A percentile compares a stretch with the other conserved stretches of the same genome.
Evolutionary conservation across 2,797 vertebrate species (phyloP).

Genomic region (Anabas testudineus): DNA sequence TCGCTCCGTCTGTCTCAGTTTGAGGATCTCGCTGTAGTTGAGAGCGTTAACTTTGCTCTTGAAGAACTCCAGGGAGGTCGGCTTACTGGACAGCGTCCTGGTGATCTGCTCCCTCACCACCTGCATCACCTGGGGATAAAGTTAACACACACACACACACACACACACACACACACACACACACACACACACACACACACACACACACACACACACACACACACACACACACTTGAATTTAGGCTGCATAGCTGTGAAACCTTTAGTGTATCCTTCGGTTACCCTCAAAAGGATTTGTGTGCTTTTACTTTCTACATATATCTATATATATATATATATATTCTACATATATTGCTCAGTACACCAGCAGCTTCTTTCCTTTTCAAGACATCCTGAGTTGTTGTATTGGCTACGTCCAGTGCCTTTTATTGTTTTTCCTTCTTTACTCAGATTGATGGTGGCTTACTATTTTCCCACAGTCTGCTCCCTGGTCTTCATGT

Average conservation of each 20-base stretch:
- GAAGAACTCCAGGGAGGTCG: constrained; percentile 95
- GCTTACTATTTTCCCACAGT: too few species aligned
- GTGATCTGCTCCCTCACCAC: constrained; percentile 98
- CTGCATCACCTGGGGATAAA: constrained; percentile 90
- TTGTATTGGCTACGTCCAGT: too few species aligned
- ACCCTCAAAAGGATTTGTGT: too few species aligned
- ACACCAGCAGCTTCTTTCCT: too few species aligned
- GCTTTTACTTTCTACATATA: too few species aligned
- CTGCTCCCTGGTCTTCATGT: too few species aligned
- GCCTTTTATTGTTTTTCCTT: too few species aligned
- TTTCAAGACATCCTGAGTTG: too few species aligned
- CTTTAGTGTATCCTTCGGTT: too few species aligned
- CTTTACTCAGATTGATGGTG: too few species aligned
- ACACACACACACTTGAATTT: background rate
- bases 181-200: background rate
- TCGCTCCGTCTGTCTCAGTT: constrained; percentile 93
- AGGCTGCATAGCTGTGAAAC: background rate
- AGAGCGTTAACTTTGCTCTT: constrained; percentile 92
- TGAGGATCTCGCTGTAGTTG: constrained; percentile 96
- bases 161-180: background rate
- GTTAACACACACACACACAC: background rate
- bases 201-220: background rate
- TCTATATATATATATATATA: too few species aligned
- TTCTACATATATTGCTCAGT: too few species aligned
- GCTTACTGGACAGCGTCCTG: constrained; percentile 90